Percentiles rank a stretch among this genome's conserved stretches.
Evolutionary conservation across 2,113 vertebrate genomes (phyloP).

Genomic region (Myiozetetes cayanensis): DNA sequence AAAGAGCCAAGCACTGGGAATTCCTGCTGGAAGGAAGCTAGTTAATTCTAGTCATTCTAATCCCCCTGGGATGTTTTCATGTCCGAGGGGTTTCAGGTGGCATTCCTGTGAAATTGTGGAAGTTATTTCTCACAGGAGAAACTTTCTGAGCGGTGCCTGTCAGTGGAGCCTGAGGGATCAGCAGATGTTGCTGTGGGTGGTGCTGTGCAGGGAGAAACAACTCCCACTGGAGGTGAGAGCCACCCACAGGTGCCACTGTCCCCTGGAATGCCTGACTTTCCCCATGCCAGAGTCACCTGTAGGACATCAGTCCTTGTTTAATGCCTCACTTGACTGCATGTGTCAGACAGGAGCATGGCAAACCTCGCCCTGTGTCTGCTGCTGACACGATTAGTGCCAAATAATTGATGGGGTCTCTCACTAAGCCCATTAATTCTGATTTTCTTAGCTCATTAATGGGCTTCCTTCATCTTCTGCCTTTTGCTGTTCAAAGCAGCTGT

Average conservation of each 20-base stretch:
- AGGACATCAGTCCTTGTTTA: not conserved
- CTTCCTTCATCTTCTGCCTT: constrained; percentile 49
- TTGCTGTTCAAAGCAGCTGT: not conserved
- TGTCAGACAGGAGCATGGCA: not conserved
- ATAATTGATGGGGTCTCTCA: constrained; percentile 28
- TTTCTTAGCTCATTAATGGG: constrained; percentile 56
- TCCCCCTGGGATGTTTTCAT: not conserved
- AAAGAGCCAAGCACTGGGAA: accelerated
- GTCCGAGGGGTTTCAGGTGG: not conserved
- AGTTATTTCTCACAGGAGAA: not conserved
- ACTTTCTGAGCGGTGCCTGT: not conserved
- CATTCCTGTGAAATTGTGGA: not conserved
- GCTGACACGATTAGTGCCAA: not conserved
- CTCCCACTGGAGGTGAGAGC: not conserved
- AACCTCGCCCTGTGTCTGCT: not conserved
- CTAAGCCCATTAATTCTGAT: constrained; percentile 44
- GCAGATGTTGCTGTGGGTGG: not conserved
- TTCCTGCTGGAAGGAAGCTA: not conserved
- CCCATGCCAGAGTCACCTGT: accelerated
- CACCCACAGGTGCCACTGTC: not conserved
- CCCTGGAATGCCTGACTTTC: not conserved
- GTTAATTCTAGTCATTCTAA: not conserved
- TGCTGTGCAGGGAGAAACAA: not conserved
- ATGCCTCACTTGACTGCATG: accelerated
- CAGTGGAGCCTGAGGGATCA: not conserved